Evolutionary conservation across 2,797 vertebrate species (phyloP).

Genomic region (Tokudaia tokunoshimensis): DNA sequence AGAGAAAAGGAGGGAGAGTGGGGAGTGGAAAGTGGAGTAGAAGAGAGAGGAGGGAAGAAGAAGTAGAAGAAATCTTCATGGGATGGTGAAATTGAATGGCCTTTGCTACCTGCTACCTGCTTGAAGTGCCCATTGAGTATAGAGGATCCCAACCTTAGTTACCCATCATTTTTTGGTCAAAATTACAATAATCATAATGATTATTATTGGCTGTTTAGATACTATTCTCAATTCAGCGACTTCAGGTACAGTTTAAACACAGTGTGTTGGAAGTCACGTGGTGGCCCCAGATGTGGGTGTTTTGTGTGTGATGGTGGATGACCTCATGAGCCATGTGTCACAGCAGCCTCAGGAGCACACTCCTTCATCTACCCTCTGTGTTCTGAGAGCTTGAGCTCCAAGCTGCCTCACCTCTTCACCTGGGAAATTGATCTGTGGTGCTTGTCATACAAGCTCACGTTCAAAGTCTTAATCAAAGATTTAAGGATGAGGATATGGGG

Average conservation of each 20-base stretch:
- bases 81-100: not conserved
- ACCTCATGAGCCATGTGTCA: rapidly evolving
- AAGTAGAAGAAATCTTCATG: not conserved
- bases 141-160: not conserved
- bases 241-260: not conserved
- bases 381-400: no score
- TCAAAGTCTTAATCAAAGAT: not conserved
- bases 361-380: rapidly evolving
- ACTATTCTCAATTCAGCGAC: not conserved
- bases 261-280: rapidly evolving
- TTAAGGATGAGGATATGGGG: not conserved
- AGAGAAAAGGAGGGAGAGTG: rapidly evolving
- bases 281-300: not conserved
- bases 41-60: not conserved
- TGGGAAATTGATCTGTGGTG: not conserved
- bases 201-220: not conserved
- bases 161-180: not conserved
- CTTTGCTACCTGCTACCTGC: not conserved
- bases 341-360: not conserved
- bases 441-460: not conserved
- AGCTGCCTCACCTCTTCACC: not conserved
- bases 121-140: not conserved
- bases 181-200: not conserved
- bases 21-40: no score
- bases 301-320: not conserved